Evolutionary conservation across 2,113 vertebrate genomes (phyloP), one percentile per base, ranked within the genome.

Genomic region (Craseonycteris thonglongyai): DNA sequence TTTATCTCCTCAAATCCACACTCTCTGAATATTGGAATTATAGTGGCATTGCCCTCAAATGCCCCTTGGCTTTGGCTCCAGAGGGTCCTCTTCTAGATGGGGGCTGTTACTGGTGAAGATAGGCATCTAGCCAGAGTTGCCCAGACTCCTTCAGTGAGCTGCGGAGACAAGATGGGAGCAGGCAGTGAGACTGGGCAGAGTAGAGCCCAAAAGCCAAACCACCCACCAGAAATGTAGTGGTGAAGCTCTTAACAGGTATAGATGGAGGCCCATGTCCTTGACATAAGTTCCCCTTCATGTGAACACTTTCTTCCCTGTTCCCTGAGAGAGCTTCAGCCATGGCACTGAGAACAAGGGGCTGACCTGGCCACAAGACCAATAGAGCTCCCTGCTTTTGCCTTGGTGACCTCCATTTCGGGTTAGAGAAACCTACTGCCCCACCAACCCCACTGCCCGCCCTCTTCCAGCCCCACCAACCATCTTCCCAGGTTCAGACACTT

Each of bases 131-230:
- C 99, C 99, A 99, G 81, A 98, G 98, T 63, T 99, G 98, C n/a
- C 99, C 99, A 0, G 98, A 99, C 89, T 98, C 98, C 94, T 98
- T 99, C 95, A 99, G 97, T 79, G 98, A 99, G 95, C 98, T 99
- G 98, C 33, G 91, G 97, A 35, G 92, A 28, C 61, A 47, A 89
- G 5, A 81, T 30, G 88, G 68, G 93, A 85, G 83, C 0, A 35
- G 81, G 28, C 0, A 7, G 40, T 88, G 35, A 68, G 35, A 18
- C 2, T 2, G 28, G 61, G 54, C 0, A 0, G 16, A 47, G 13
- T 4, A 0, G n/a, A 10, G 22, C 16, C 42, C 13, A 30, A 24
- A 7, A 21, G 21, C 63, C 56, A 45, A 26, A 14, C 22, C n/a
- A 14, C 28, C 72, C 47, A 22, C 8, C 35, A 65, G n/a, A 28